phyloP scores from a whole-genome alignment of 2,888 invertebrate genomes.

The Nesidiocoris tenuis region DNA sequence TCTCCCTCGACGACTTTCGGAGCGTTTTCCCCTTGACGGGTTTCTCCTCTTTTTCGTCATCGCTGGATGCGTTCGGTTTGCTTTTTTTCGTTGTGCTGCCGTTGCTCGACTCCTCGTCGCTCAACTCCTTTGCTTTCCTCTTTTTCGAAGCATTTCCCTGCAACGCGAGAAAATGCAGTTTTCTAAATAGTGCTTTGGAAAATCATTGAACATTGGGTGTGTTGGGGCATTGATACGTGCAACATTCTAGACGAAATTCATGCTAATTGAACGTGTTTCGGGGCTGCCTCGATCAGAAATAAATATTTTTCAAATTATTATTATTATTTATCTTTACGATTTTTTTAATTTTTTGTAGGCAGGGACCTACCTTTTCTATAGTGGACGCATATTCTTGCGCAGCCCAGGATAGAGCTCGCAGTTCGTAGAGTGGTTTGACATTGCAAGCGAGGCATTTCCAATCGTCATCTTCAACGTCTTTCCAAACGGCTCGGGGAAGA shows the following conservation, averaged over 20 bases:
- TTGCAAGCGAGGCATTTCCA: constrained; percentile 47
- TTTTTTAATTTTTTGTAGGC: too few species aligned
- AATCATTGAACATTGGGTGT: too few species aligned
- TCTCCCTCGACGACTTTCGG: background rate
- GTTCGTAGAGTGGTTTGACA: constrained; percentile 43
- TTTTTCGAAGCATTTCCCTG: background rate
- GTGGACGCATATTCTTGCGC: constrained; percentile 37
- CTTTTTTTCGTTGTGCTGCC: background rate
- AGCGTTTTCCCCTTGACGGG: background rate
- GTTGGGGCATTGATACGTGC: too few species aligned
- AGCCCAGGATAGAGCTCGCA: constrained; percentile 45
- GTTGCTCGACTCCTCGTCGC: constrained; percentile 2
- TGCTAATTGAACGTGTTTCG: too few species aligned
- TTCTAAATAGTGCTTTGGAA: too few species aligned
- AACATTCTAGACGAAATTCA: too few species aligned
- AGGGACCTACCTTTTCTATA: background rate
- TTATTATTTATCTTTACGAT: too few species aligned
- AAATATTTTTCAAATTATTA: too few species aligned
- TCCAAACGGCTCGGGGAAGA: constrained; percentile 38
- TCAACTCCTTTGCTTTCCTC: background rate
- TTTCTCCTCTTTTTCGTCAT: constrained; percentile 3
- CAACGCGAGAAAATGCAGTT: too few species aligned
- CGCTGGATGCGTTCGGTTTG: background rate
- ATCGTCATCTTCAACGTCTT: constrained; percentile 46
- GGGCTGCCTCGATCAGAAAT: too few species aligned